Base-by-base conservation (phyloP, 1,140 invertebrate species). In the Oedothorax gibbosus region DNA sequence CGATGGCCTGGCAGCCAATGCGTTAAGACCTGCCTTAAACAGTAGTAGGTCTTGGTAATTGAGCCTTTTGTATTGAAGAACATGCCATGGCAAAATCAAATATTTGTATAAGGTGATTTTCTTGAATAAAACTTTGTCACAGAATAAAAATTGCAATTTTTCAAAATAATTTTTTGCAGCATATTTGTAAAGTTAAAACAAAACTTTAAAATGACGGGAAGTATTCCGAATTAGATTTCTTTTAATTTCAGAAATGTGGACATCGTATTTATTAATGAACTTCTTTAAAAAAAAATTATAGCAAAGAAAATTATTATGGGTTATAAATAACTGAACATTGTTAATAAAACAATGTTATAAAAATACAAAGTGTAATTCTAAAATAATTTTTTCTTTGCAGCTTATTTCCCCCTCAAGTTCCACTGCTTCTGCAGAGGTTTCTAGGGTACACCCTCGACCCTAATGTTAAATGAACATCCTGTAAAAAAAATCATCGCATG, bases 331-430 rank as follows among this genome's bases (percentile, higher is more conserved):
- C 21, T 11, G 64, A 20, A 18, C 2, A 66, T 20, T 66, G 15
- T 20, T 9, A 7, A 7, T 21, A 66, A 7, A 66, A 20, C 15
- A 18, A 5, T 66, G 64, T 66, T 66, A 2, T 21, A n/a, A n/a
- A n/a, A n/a, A 7, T 66, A 66, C 3, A 66, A 66, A 66, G 15
- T 66, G 5, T 66, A 2, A 66, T 66, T 21, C 10, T 21, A 66
- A 66, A 66, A 66, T 66, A 66, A 66, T 15, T 66, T 66, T 66
- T 21, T n/a, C 18, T 66, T 75, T 76, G 54, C 57, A 84, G 81
- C n/a, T 51, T 84, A 15, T 84, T 84, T 76, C 81, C 81, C 35
- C 71, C 72, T n/a, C 71, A 84, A 84, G 81, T 76, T n/a, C 81
- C 81, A 14, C 50, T 84, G 71, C 20, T 66, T 8, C 53, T 84